phyloP scores from a whole-genome alignment of 2,797 vertebrate genomes.

The Pseudomugil tenellus region DNA sequence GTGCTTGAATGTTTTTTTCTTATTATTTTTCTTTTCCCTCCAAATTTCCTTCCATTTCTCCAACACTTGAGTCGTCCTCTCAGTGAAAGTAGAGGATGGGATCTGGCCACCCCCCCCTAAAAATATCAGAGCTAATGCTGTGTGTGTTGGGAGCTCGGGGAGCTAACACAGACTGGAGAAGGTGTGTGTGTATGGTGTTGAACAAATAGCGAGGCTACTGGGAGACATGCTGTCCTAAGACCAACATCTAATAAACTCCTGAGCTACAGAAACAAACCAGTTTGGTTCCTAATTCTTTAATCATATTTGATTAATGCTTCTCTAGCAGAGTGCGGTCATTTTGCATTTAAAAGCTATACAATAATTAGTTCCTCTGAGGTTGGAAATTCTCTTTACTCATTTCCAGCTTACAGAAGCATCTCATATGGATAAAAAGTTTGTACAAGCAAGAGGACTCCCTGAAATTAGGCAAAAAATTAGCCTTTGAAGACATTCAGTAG shows the following conservation, averaged over 20 bases:
- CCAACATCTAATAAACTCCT: conserved; percentile 45
- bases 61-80: conserved; percentile 54
- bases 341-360: conserved; percentile 79
- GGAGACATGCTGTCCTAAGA: conserved; percentile 45
- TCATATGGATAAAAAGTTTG: conserved; percentile 72
- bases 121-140: conserved; percentile 57
- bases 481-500: conserved; percentile 80
- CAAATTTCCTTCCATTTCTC: conserved; percentile 80
- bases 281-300: conserved; percentile 76
- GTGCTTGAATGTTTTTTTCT: conserved; percentile 77
- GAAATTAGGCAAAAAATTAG: conserved; percentile 77
- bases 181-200: conserved; percentile 27
- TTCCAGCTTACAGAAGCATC: conserved; percentile 65
- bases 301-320: conserved; percentile 80
- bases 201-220: conserved; percentile 46
- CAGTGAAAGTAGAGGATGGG: conserved; percentile 42
- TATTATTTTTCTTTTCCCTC: conserved; percentile 73
- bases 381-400: conserved; percentile 71
- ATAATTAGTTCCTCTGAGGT: conserved; percentile 85
- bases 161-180: conserved; percentile 41
- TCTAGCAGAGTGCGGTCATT: conserved; percentile 60
- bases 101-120: conserved; percentile 55
- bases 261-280: conserved; percentile 54
- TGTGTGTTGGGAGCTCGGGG: conserved; percentile 73
- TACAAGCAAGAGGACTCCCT: conserved; percentile 60